Evolutionary conservation across 2,797 vertebrate species (phyloP), one percentile per base, ranked within the genome.

Genomic region (Brachymystax lenok): DNA sequence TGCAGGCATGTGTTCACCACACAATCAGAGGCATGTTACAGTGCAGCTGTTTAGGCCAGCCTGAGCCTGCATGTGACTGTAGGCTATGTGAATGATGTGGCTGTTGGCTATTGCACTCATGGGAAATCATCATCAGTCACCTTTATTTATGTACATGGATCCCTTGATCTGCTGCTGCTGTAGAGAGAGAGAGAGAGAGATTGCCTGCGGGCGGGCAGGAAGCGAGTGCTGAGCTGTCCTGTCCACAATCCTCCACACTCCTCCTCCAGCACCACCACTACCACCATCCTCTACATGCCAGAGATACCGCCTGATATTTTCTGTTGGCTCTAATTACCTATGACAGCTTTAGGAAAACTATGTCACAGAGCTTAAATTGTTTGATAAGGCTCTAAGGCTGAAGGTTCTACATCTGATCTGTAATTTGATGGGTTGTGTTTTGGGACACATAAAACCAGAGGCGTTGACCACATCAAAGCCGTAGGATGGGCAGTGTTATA

Each of bases 351-450:
- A 66, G 74, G 74, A 84, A 91, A 88, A 24, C 79, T 81, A 82
- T 89, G 88, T 91, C 87, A 86, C 87, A 40, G 71, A 85, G 89
- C 82, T 69, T 79, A 82, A 90, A 88, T 88, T 85, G 88, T 92
- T 89, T 91, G 92, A 92, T 91, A 88, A 90, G 83, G 83, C 77
- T 88, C 85, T 85, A 76, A 7, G 21, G 82, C 77, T 73, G 64
- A 75, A 63, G 84, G 68, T 82, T 87, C 16, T 88, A 88, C 87
- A 86, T 92, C 91, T 91, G 88, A 86, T 92, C 91, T 91, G 88
- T 92, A 91, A 93, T 91, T 92, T 92, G 86, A 90, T 86, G 88
- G 87, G 78, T 89, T 89, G 87, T 84, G 88, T 87, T 83, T 80
- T 84, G 89, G 89, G 89, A 84, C 14, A 68, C 79, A 78, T 88